These are phyloP conservation scores for Torymus aiolomorphi DNA, from an alignment of 2,888 invertebrate species.

Conservation along the genomic window DNA sequence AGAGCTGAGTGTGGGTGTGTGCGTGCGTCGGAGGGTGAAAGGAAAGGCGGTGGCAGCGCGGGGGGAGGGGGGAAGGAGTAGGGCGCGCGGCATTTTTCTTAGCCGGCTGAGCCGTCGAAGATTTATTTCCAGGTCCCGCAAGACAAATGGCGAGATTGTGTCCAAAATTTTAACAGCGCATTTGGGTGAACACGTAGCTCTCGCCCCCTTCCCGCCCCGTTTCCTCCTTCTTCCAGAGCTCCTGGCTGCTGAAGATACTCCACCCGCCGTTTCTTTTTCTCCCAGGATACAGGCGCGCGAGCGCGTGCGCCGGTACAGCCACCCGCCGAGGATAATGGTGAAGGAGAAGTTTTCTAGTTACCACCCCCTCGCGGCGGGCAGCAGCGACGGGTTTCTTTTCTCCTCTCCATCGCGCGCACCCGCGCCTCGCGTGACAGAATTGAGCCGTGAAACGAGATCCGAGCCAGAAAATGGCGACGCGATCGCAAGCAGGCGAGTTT, in stretches of 20 bases:
- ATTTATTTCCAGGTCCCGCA: slow-evolving; percentile 85
- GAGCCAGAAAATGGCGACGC: slow-evolving; percentile 61
- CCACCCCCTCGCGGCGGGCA: slow-evolving; percentile 57
- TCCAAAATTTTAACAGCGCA: slow-evolving; percentile 88
- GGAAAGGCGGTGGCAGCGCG: slow-evolving; percentile 53
- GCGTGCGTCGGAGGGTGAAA: slow-evolving; percentile 51
- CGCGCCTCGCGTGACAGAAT: slow-evolving; percentile 69
- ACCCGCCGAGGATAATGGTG: slow-evolving; percentile 54
- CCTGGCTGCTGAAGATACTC: slow-evolving; percentile 28
- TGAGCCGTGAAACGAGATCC: slow-evolving; percentile 76
- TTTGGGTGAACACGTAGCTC: slow-evolving; percentile 77
- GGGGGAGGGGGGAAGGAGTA: slow-evolving; percentile 73
- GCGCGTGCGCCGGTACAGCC: no score
- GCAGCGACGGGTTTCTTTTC: background rate
- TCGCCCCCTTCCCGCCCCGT: slow-evolving; percentile 74
- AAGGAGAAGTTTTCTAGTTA: slow-evolving; percentile 75
- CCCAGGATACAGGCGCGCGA: background rate
- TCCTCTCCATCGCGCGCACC: slow-evolving; percentile 23
- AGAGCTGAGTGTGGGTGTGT: slow-evolving; percentile 29
- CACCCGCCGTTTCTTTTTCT: slow-evolving; percentile 37
- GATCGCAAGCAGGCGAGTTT: slow-evolving; percentile 62
- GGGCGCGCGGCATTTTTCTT: slow-evolving; percentile 77
- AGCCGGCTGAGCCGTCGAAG: slow-evolving; percentile 77
- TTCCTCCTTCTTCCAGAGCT: background rate
- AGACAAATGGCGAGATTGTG: slow-evolving; percentile 88